Evolutionary conservation across 2,113 vertebrate species (phyloP).

Genomic region (Choloepus hoffmanni): DNA sequence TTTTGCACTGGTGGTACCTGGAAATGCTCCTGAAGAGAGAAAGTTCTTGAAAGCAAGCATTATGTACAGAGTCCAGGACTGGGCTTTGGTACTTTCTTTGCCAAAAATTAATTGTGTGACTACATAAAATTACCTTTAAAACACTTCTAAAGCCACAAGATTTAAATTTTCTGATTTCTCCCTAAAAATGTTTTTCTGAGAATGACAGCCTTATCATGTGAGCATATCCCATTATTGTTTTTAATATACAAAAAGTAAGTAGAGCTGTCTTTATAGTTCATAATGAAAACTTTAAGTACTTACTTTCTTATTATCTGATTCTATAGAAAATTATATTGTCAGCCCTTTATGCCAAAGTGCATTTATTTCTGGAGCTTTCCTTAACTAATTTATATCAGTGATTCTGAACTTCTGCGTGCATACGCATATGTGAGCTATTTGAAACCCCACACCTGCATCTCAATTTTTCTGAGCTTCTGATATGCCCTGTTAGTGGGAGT

Average conservation of each 20-base stretch:
- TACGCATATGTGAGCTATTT: not conserved
- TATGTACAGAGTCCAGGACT: not conserved
- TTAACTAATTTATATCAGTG: not conserved
- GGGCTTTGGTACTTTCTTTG: not conserved
- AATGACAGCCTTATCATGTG: not conserved
- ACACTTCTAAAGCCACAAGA: not conserved
- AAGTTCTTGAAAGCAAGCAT: not conserved
- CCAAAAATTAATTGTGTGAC: not conserved
- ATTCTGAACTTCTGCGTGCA: not conserved
- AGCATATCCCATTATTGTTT: not conserved
- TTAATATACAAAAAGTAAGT: not conserved
- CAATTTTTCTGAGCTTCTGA: constrained; percentile 5
- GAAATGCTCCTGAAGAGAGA: not conserved
- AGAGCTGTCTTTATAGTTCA: constrained; percentile 36
- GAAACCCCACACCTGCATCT: not conserved
- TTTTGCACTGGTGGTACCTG: not conserved
- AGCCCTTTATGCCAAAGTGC: not conserved
- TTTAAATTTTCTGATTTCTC: constrained; percentile 27
- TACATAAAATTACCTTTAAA: constrained; percentile 16
- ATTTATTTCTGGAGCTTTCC: not conserved
- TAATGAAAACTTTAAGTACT: constrained; percentile 26
- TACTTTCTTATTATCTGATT: not conserved
- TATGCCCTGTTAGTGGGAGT: not conserved
- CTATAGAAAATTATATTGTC: not conserved
- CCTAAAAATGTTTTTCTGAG: constrained; percentile 33